Base-by-base conservation (phyloP, 2,888 invertebrate genomes). In the Nomada flava region DNA sequence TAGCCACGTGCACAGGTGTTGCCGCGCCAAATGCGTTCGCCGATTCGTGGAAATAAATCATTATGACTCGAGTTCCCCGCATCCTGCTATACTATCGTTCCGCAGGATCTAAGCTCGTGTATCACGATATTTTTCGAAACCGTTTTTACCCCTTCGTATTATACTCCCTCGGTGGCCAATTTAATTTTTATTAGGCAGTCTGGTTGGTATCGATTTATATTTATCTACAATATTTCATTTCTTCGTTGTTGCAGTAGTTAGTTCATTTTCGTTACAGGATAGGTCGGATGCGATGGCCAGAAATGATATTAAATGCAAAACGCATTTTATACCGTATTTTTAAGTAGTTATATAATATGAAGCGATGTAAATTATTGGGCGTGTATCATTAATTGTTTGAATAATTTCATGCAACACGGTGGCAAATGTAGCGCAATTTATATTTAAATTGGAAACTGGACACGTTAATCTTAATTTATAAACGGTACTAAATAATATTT, bases 31-130 rank as follows among this genome's bases (percentile, higher is more conserved):
- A 84, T 74, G 85, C 74, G 69, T 59, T 68, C 57, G 69, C 73
- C 81, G 73, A 79, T 78, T 79, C 87, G 59, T 71, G 64, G 72
- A 76, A 55, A 79, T 86, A 86, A 87, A 87, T 86, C 82, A 82
- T 64, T 78, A 87, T 77, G 76, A 77, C 70, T 57, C 60, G 52
- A 2, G 55, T 59, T 53, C 60, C 57, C 23, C 69, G 73, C 68
- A 60, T 82, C 72, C 72, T 11, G 69, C 73, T 69, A 73, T 57
- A 53, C 55, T 53, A 82, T 81, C 82, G 59, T 52, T 47, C 50
- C 63, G 13, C 44, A 59, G 57, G 55, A 79, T 73, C 81, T 68
- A 68, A 79, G 20, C 74, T 47, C 74, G 74, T 60, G 82, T 65
- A 65, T 72, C 73, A 57, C 68, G 63, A 68, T 52, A 68, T 68